Percentiles rank a stretch among this genome's conserved stretches.
phyloP scores from a whole-genome alignment of 1,140 invertebrate genomes.

The Drusus annulatus region DNA sequence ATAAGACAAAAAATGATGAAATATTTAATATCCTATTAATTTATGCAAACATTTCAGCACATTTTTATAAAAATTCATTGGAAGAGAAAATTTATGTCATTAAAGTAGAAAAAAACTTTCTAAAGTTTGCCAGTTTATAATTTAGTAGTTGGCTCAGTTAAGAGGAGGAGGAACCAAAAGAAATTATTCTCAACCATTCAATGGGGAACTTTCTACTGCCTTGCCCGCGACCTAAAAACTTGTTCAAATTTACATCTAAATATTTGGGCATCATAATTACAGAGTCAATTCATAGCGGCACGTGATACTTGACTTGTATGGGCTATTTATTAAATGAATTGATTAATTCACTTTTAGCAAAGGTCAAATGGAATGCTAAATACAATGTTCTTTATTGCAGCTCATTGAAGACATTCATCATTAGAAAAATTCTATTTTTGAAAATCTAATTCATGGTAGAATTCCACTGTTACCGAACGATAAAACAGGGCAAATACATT shows the following conservation, averaged over 20 bases:
- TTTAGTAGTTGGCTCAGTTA: neutral
- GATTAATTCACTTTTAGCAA: no score
- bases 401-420: no score
- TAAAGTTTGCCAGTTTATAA: neutral
- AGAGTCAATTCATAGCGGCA: neutral
- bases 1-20: no score
- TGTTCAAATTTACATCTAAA: conserved; percentile 12
- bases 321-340: no score
- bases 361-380: no score
- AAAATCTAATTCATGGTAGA: no score
- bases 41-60: conserved; percentile 2
- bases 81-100: no score
- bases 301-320: no score
- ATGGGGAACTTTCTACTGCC: conserved; percentile 18
- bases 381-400: no score
- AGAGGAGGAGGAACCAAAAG: neutral
- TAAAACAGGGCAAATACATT: no score
- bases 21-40: neutral
- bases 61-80: neutral
- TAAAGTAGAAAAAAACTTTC: conserved; percentile 13
- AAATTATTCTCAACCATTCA: neutral
- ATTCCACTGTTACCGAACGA: no score
- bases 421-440: no score
- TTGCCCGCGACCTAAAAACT: neutral
- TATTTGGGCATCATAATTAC: neutral